Evolutionary conservation across 2,113 vertebrate genomes (phyloP).

Genomic region (Malurus alboscapulatus): DNA sequence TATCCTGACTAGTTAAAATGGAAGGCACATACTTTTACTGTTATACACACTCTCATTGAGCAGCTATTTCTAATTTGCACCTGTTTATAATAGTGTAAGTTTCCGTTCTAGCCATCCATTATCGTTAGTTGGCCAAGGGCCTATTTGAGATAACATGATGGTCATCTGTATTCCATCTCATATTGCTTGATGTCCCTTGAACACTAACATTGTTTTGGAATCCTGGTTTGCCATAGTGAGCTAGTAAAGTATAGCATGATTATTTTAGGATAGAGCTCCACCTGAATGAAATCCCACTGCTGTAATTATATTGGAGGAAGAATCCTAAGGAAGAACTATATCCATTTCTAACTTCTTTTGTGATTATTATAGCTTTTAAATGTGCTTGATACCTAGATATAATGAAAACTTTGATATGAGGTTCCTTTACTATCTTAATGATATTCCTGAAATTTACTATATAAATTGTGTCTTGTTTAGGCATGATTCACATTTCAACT

Average conservation of each 20-base stretch:
- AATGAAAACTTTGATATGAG: accelerated
- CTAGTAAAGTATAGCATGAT: neutral
- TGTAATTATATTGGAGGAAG: neutral
- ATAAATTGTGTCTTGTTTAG: neutral
- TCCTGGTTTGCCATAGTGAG: neutral
- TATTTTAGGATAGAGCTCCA: neutral
- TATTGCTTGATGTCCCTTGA: neutral
- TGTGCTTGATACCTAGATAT: neutral
- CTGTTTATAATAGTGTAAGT: neutral
- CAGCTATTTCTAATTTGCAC: neutral
- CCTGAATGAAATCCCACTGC: neutral
- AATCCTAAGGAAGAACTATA: neutral
- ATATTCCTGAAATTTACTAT: neutral
- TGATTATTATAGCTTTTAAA: neutral
- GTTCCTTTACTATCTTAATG: neutral
- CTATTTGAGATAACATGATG: neutral
- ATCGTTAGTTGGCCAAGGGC: neutral
- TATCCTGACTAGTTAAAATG: neutral
- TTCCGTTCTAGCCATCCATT: neutral
- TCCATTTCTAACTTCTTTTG: neutral
- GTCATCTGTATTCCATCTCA: neutral
- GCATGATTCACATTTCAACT: neutral
- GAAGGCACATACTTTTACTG: neutral
- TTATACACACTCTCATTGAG: neutral
- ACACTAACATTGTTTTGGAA: neutral